Evolutionary conservation across 2,888 invertebrate species (phyloP).

Genomic region (Drosophila kokeensis): DNA sequence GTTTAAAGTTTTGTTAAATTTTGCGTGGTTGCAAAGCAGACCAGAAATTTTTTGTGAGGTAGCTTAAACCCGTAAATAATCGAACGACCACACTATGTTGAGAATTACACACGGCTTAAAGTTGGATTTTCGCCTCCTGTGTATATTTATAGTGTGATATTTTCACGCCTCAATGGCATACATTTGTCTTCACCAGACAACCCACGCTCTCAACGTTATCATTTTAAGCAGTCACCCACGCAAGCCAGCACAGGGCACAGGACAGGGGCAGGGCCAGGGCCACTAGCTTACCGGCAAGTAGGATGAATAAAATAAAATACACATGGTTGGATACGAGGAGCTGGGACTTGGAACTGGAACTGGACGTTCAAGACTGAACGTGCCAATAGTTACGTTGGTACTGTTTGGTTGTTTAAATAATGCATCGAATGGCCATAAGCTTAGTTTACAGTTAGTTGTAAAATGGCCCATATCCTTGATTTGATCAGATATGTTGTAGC

Average conservation of each 20-base stretch:
- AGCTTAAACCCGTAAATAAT: conserved; percentile 66
- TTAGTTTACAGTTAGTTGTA: conserved; percentile 59
- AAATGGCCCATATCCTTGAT: conserved; percentile 30
- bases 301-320: conserved; percentile 65
- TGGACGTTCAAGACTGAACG: conserved; percentile 21
- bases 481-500: conserved; percentile 9
- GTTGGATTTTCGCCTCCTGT: conserved; percentile 43
- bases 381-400: conserved; percentile 46
- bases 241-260: conserved; percentile 30
- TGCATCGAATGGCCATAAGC: conserved; percentile 58
- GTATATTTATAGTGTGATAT: conserved; percentile 78
- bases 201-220: conserved; percentile 55
- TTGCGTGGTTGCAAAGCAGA: conserved; percentile 3
- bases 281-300: conserved; percentile 23
- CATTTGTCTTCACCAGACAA: conserved; percentile 67
- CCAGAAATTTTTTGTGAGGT: not conserved
- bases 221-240: conserved; percentile 70
- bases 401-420: conserved; percentile 46
- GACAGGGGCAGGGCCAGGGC: conserved; percentile 40
- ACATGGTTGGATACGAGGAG: conserved; percentile 45
- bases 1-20: conserved; percentile 6
- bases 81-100: conserved; percentile 41
- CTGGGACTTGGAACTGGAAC: conserved; percentile 32
- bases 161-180: conserved; percentile 78
- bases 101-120: conserved; percentile 64